Conservation (phyloP, 1,140 invertebrate species). For the Conus betulinus region DNA sequence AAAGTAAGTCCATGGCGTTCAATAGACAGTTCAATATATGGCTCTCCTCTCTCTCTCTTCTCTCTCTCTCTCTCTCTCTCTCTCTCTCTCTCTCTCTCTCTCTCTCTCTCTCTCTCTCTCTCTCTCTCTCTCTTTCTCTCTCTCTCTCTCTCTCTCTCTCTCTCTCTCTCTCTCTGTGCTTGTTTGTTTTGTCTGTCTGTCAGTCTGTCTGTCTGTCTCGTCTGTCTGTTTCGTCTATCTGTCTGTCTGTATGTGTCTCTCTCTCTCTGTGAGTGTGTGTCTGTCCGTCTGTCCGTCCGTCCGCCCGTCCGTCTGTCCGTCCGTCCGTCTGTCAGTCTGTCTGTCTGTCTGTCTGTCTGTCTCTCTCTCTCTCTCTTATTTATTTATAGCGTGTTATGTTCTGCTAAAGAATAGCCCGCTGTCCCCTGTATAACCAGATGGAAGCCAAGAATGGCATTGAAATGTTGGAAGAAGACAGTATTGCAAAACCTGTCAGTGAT, state of each 20-base stretch:
- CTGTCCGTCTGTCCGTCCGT: too few relatives aligned
- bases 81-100: slow-evolving; percentile 33
- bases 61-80: slow-evolving; percentile 40
- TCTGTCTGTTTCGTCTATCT: slow-evolving; percentile 15
- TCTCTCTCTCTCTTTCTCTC: not conserved
- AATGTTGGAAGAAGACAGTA: too few relatives aligned
- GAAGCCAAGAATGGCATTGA: too few relatives aligned
- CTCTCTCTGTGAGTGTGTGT: too few relatives aligned
- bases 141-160: slow-evolving; percentile 29
- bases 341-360: slow-evolving; percentile 23
- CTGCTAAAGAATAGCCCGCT: too few relatives aligned
- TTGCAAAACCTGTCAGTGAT: too few relatives aligned
- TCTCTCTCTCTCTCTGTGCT: slow-evolving; percentile 29
- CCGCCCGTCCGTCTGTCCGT: too few relatives aligned
- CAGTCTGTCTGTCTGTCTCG: too few relatives aligned
- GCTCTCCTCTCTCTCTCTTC: slow-evolving; percentile 36
- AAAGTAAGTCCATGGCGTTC: too few relatives aligned
- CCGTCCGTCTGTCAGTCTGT: not conserved
- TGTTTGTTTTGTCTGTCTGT: not conserved
- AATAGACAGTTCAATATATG: not conserved
- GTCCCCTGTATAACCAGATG: too few relatives aligned
- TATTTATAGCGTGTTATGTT: too few relatives aligned
- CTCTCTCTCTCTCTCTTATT: too few relatives aligned
- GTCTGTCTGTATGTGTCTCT: not conserved
- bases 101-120: slow-evolving; percentile 14